Percentiles rank a stretch among this genome's conserved stretches.
Evolutionary conservation across 1,140 invertebrate genomes (phyloP).

Genomic region (Polypedilum pembai): DNA sequence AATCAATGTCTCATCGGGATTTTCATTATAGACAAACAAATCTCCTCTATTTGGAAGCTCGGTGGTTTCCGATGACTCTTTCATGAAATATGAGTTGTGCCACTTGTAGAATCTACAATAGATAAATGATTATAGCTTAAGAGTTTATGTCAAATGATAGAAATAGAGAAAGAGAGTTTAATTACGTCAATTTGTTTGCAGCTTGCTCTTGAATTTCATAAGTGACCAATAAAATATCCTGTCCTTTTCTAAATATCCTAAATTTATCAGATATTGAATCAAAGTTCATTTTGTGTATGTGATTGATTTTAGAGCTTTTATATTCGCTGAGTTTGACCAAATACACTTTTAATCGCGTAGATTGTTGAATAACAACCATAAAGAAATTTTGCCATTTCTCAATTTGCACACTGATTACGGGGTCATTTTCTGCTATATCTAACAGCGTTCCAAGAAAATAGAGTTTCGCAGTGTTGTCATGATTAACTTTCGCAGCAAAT

Average conservation of each 20-base stretch:
- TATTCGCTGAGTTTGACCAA: not conserved
- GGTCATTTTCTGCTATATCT: not conserved
- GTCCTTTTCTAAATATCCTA: not conserved
- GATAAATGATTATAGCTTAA: not conserved
- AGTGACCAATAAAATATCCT: not conserved
- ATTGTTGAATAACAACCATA: not conserved
- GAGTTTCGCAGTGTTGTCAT: not conserved
- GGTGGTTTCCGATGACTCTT: not conserved
- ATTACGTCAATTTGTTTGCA: not conserved
- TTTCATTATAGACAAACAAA: not conserved
- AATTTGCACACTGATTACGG: not conserved
- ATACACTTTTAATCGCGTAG: not conserved
- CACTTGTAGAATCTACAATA: not conserved
- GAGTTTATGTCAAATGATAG: not conserved
- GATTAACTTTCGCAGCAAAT: not conserved
- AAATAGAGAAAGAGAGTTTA: not conserved
- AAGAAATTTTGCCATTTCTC: not conserved
- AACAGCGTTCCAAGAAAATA: not conserved
- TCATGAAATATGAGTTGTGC: not conserved
- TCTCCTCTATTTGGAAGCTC: not conserved
- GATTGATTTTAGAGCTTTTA: not conserved
- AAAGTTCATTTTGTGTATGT: not conserved
- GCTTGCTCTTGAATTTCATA: not conserved
- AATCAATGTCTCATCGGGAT: not conserved
- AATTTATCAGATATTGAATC: not conserved